Evolutionary conservation across 1,140 invertebrate species (phyloP).

Genomic region (Drosophila saltans): DNA sequence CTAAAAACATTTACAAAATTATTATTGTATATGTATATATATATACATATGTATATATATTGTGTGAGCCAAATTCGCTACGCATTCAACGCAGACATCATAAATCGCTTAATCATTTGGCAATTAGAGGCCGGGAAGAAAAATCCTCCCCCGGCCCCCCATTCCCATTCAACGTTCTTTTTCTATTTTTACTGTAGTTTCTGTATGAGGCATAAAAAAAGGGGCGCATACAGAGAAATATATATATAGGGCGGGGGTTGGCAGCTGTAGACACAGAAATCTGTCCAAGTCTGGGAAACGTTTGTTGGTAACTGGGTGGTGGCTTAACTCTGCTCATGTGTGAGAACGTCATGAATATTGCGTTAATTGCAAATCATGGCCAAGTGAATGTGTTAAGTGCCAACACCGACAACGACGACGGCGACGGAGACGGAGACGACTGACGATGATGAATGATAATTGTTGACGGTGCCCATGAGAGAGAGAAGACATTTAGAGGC

Average conservation of each 20-base stretch:
- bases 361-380: constrained; percentile 82
- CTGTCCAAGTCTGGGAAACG: constrained; percentile 36
- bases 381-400: constrained; percentile 81
- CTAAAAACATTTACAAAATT: constrained; percentile 76
- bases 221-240: constrained; percentile 32
- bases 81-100: constrained; percentile 80
- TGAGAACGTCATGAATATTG: constrained; percentile 82
- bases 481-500: constrained; percentile 15
- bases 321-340: constrained; percentile 72
- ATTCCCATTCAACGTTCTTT: too few species aligned
- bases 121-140: constrained; percentile 70
- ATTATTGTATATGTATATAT: constrained; percentile 61
- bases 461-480: constrained; percentile 9
- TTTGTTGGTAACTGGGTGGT: constrained; percentile 44
- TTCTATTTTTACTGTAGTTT: constrained; percentile 26
- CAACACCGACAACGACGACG: constrained; percentile 55
- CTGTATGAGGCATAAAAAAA: constrained; percentile 50
- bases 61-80: constrained; percentile 64
- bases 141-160: constrained; percentile 9
- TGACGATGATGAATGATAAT: constrained; percentile 76
- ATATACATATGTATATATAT: too few species aligned
- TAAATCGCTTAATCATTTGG: constrained; percentile 83
- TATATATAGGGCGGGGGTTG: neutral
- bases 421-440: constrained; percentile 38
- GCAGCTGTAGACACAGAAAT: constrained; percentile 24